Conservation (phyloP, 2,797 vertebrate species). For the Pristis pectinata region DNA sequence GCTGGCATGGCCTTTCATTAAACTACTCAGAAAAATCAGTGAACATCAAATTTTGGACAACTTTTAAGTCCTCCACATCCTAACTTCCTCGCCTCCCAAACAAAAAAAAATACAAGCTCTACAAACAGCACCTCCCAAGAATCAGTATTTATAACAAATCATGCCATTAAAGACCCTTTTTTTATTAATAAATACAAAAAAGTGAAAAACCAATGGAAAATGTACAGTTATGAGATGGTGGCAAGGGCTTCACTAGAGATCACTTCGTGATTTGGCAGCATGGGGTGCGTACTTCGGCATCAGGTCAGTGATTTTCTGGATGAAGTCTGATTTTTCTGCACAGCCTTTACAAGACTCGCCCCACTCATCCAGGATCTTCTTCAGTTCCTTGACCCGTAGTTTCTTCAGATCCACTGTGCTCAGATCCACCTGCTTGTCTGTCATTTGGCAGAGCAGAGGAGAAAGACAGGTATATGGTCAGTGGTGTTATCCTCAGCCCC, state of each 20-base stretch:
- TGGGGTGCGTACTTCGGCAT: constrained; percentile 90
- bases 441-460: neutral
- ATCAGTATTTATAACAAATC: constrained; percentile 38
- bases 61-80: neutral
- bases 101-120: neutral
- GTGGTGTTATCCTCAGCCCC: neutral
- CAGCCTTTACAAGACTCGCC: constrained; percentile 92
- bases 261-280: constrained; percentile 79
- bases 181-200: constrained; percentile 43
- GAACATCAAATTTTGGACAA: neutral
- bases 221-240: constrained; percentile 41
- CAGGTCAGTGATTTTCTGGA: constrained; percentile 89
- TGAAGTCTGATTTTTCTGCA: constrained; percentile 90
- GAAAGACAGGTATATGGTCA: neutral
- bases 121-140: constrained; percentile 7
- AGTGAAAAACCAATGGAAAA: constrained; percentile 40
- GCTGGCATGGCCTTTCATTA: neutral
- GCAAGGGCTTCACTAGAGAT: constrained; percentile 58
- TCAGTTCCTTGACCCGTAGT: constrained; percentile 88
- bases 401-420: constrained; percentile 89
- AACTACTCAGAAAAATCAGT: neutral
- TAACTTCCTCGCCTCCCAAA: neutral
- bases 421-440: constrained; percentile 91
- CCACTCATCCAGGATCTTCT: constrained; percentile 94
- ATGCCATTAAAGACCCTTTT: constrained; percentile 30